phyloP scores from a whole-genome alignment of 92 coral and sea anemone species.

The Umimayanthus kanabou region DNA sequence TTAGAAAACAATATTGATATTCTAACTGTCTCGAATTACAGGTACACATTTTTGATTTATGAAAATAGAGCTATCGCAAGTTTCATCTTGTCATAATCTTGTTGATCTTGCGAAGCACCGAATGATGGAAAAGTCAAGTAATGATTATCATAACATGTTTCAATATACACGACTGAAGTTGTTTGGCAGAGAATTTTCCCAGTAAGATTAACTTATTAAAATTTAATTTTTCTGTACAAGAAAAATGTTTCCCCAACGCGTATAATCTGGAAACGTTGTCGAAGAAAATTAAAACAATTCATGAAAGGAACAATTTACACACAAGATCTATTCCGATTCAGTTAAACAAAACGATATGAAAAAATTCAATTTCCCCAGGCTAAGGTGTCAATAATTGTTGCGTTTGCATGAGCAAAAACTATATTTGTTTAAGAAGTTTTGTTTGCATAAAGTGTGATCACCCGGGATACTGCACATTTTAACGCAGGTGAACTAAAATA shows the following conservation, averaged over 20 bases:
- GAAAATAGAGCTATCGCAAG: slow-evolving; percentile 1
- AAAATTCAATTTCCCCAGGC: slow-evolving; percentile 34
- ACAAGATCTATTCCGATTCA: neutral
- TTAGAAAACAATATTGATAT: neutral
- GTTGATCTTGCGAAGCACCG: slow-evolving; percentile 13
- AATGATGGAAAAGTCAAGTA: slow-evolving; percentile 22
- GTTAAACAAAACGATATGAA: slow-evolving; percentile 33
- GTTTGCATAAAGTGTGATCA: slow-evolving; percentile 23
- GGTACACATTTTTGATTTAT: neutral
- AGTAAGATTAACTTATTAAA: slow-evolving; percentile 25
- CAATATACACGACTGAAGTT: neutral
- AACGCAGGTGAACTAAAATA: slow-evolving; percentile 44
- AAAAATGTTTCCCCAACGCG: neutral
- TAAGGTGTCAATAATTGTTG: neutral
- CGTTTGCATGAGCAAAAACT: slow-evolving; percentile 12
- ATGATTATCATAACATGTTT: slow-evolving; percentile 1
- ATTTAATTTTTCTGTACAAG: slow-evolving; percentile 10
- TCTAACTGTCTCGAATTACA: slow-evolving; percentile 2
- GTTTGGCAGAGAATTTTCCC: neutral
- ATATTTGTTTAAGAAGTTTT: slow-evolving; percentile 21
- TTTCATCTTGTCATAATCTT: slow-evolving; percentile 10
- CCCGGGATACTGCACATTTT: slow-evolving; percentile 33
- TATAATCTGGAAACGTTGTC: neutral
- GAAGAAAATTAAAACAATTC: neutral
- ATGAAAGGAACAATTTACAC: neutral